Conservation (phyloP, 2,113 vertebrate genomes). For the Ictalurus punctatus region DNA sequence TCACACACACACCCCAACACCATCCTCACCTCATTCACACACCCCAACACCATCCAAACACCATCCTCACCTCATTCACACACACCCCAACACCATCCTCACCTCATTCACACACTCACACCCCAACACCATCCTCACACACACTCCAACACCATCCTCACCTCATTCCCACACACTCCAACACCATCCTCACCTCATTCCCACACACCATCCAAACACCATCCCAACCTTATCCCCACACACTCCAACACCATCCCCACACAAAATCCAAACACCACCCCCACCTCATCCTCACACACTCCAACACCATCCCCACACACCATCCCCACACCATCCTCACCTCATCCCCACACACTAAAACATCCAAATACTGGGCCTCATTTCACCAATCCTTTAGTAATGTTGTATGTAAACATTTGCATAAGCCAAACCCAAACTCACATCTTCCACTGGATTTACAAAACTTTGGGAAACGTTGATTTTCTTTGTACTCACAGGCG, state of each 20-base stretch:
- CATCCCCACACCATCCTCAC: neutral
- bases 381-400: too few species aligned
- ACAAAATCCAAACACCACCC: too few species aligned
- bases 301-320: neutral
- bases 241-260: neutral
- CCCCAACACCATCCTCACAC: too few species aligned
- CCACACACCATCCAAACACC: neutral
- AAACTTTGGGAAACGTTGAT: too few species aligned
- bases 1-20: neutral
- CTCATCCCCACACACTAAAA: neutral
- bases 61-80: too few species aligned
- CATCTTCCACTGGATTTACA: too few species aligned
- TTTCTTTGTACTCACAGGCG: too few species aligned
- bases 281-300: neutral
- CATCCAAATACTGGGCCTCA: too few species aligned
- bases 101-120: too few species aligned
- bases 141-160: neutral
- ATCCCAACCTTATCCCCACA: neutral
- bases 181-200: neutral
- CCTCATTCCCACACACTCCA: neutral
- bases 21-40: neutral
- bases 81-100: neutral
- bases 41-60: too few species aligned
- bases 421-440: too few species aligned
- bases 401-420: too few species aligned